Evolutionary conservation across 2,113 vertebrate genomes (phyloP), one percentile per base, ranked within the genome.

Genomic region (Corynorhinus townsendii): DNA sequence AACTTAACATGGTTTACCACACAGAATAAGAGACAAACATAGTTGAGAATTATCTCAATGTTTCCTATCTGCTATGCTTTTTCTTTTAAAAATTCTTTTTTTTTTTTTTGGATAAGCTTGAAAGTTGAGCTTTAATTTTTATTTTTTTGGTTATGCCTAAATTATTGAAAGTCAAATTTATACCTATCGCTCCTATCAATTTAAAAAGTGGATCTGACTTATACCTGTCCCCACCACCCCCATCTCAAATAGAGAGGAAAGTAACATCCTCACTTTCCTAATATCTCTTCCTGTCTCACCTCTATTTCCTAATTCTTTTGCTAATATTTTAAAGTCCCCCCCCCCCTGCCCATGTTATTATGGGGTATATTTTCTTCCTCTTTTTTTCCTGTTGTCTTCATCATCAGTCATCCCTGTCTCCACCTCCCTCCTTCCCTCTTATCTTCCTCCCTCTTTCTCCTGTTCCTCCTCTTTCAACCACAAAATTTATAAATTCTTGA

Each of bases 231-330:
- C 14, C 12, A 20, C 19, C n/a, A 52, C 28, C 4, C 43, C 4
- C 22, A 20, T 62, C 9, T 40, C 54, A 35, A 71, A 24, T 69
- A 33, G 85, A 84, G 17, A 68, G 64, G 56, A 45, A 30, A 10
- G 12, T 1, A 68, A 26, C 4, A 22, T 0, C 54, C 16, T 2
- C 11, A 9, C 8, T 5, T 68, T 45, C 11, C 47, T 52, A 0
- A 24, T 16, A 20, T 80, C 17, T 72, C 71, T 62, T 22, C 47
- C 15, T 49, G 15, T 5, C 20, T 40, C 12, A 11, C 14, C 20
- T 90, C 11, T 30, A 15, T 45, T 69, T 73, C 9, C 8, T 24
- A 12, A 28, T 69, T 81, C 22, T 28, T 62, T 83, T 76, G 56
- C n/a, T 81, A 8, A 11, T 26, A 1, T n/a, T 33, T 66, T 52